These are phyloP conservation scores for Eucriotettix oculatus DNA, from an alignment of 2,888 invertebrate species.

Conservation along the genomic window DNA sequence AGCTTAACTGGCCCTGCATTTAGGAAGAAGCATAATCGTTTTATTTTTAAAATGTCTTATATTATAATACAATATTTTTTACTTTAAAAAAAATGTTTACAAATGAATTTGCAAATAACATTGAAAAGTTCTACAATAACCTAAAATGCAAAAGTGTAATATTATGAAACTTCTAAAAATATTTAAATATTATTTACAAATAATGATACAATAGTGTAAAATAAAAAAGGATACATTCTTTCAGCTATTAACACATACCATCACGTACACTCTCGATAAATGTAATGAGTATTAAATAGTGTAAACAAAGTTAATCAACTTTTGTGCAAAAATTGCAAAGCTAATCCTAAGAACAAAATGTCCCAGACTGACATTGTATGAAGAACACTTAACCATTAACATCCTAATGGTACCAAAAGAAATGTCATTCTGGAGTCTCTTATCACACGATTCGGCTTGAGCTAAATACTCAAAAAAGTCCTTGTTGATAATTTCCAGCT, in stretches of 20 bases:
- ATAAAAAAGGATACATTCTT: background rate
- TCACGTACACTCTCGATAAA: background rate
- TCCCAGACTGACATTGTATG: background rate
- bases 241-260: background rate
- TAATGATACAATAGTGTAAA: background rate
- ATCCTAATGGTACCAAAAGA: background rate
- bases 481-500: no score
- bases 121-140: background rate
- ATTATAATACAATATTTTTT: no score
- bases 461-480: no score
- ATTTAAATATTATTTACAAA: background rate
- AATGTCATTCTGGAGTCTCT: background rate
- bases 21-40: slow-evolving; percentile 11
- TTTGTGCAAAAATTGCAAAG: background rate
- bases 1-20: slow-evolving; percentile 11
- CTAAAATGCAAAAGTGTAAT: no score
- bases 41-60: background rate
- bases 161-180: background rate
- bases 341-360: background rate
- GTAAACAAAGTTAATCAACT: background rate
- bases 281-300: background rate
- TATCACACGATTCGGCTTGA: background rate
- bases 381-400: background rate
- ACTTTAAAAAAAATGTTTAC: background rate
- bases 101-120: background rate